A percentile compares a stretch with the other conserved stretches of the same genome.
Conservation (phyloP, 2,888 invertebrate genomes). For the Caenorhabditis virilis region DNA sequence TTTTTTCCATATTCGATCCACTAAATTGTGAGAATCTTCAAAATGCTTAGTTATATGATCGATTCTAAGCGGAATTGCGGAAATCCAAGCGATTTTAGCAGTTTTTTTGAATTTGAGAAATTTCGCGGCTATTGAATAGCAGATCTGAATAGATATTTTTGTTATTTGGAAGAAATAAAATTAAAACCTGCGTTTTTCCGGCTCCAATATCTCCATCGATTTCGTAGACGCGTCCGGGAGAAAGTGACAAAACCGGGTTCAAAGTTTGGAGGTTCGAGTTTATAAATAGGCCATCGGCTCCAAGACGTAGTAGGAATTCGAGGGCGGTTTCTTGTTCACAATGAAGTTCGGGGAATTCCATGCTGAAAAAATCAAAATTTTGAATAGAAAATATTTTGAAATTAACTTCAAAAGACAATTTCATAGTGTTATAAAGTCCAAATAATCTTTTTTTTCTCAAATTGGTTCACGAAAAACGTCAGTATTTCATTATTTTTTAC, state of each 20-base stretch:
- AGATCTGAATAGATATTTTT: conserved; percentile 33
- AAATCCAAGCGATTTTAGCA: conserved; percentile 22
- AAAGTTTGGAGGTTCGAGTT: conserved; percentile 8
- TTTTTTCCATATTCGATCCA: no score
- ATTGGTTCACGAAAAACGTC: no score
- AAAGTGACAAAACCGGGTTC: conserved; percentile 14
- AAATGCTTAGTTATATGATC: conserved; percentile 13
- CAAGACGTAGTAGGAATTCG: conserved; percentile 31
- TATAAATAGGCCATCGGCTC: conserved; percentile 9
- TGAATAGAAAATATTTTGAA: no score
- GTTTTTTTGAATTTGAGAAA: conserved; percentile 15
- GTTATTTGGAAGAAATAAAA: no score
- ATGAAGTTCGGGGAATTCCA: no score
- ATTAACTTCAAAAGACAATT: no score
- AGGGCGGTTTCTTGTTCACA: conserved; percentile 33
- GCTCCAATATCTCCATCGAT: conserved; percentile 32
- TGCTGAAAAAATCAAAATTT: no score
- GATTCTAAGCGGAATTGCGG: conserved; percentile 17
- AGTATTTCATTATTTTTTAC: no score
- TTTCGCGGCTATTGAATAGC: conserved; percentile 39
- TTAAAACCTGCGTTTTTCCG: conserved; percentile 47
- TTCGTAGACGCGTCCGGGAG: conserved; percentile 34
- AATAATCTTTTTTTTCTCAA: no score
- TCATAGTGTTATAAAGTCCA: no score
- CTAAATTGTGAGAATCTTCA: no score